These are phyloP conservation scores for Baronia brevicornis DNA, from an alignment of 2,888 invertebrate genomes.

Conservation along the genomic window DNA sequence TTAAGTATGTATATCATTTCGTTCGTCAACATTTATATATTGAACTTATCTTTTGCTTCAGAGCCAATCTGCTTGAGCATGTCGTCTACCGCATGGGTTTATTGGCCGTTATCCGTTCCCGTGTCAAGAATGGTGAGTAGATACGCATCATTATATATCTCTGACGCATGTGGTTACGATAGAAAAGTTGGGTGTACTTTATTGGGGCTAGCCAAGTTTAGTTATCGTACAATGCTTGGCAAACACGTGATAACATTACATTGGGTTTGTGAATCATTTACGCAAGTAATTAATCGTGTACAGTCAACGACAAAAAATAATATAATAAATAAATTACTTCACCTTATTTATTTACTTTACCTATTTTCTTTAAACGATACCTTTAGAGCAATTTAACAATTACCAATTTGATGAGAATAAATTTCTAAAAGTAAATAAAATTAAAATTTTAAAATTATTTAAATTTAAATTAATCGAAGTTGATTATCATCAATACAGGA, in stretches of 20 bases:
- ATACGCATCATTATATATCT: background rate
- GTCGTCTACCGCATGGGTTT: constrained; percentile 97
- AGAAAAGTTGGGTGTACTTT: constrained; percentile 9
- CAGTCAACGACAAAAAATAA: too few relatives aligned
- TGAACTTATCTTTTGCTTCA: constrained; percentile 64
- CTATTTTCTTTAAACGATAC: too few relatives aligned
- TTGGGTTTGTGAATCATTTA: background rate
- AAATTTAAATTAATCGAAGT: too few relatives aligned
- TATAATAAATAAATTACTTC: too few relatives aligned
- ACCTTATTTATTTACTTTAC: too few relatives aligned
- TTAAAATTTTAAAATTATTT: too few relatives aligned
- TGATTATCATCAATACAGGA: too few relatives aligned
- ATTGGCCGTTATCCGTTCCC: constrained; percentile 91
- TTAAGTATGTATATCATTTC: too few relatives aligned
- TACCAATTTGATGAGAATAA: too few relatives aligned
- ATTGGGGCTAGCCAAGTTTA: constrained; percentile 5
- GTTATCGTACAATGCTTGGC: background rate
- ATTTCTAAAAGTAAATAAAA: too few relatives aligned
- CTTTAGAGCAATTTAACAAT: too few relatives aligned
- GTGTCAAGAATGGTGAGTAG: constrained; percentile 82
- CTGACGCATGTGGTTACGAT: constrained; percentile 4
- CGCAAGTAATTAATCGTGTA: background rate
- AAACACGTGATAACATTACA: constrained; percentile 1
- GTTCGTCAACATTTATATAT: too few relatives aligned
- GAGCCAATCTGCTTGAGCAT: constrained; percentile 89